Evolutionary conservation across 2,797 vertebrate genomes (phyloP).

Genomic region (Rhinogobio ventralis): DNA sequence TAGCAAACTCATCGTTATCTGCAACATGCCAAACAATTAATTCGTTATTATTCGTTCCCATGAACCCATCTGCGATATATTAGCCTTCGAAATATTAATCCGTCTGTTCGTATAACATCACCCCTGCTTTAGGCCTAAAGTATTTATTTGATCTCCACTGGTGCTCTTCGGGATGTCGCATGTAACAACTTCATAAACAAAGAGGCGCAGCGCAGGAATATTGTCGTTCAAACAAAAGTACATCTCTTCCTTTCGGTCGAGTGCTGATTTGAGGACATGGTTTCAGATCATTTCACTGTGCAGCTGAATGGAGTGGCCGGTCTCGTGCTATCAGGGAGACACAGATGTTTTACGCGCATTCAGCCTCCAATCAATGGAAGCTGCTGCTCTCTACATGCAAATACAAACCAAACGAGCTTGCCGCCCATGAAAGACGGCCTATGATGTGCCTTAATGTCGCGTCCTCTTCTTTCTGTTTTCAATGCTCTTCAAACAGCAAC

Average conservation of each 20-base stretch:
- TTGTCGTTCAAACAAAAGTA: constrained; percentile 39
- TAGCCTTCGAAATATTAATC: neutral
- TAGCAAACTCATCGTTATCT: neutral
- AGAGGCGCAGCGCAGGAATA: constrained; percentile 22
- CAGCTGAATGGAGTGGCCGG: constrained; percentile 41
- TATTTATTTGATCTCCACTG: constrained; percentile 20
- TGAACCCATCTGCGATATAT: neutral
- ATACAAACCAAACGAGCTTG: constrained; percentile 54
- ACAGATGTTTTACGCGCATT: constrained; percentile 62
- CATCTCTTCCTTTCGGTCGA: constrained; percentile 48
- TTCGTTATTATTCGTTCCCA: constrained; percentile 24
- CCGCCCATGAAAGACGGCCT: constrained; percentile 61
- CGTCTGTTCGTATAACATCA: constrained; percentile 5
- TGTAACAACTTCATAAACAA: constrained; percentile 48
- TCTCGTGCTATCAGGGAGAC: constrained; percentile 55
- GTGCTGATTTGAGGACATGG: constrained; percentile 53
- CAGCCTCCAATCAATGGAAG: constrained; percentile 61
- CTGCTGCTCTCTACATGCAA: constrained; percentile 50
- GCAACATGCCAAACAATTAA: neutral
- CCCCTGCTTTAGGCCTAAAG: neutral
- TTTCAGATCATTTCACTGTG: constrained; percentile 53
- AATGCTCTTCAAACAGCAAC: constrained; percentile 59
- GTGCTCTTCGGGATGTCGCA: constrained; percentile 13
- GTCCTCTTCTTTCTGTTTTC: constrained; percentile 53
- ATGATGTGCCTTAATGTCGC: constrained; percentile 68